A percentile compares a stretch with the other conserved stretches of the same genome.
phyloP scores from a whole-genome alignment of 1,140 invertebrate species.

The Penaeus indicus region DNA sequence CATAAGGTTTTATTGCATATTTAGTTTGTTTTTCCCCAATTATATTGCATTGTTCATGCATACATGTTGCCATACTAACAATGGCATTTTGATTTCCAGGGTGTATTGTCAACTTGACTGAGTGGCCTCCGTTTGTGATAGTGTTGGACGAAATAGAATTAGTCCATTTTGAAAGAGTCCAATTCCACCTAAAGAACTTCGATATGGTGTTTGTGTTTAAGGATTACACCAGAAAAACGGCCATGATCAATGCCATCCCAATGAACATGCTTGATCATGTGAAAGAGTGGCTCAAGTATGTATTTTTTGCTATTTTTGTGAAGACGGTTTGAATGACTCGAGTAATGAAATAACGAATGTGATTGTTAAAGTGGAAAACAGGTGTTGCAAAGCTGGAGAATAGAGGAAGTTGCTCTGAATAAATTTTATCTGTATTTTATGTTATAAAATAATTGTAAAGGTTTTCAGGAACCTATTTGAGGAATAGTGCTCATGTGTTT shows the following conservation, averaged over 20 bases:
- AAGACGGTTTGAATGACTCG: too few relatives aligned
- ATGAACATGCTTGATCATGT: slow-evolving; percentile 99
- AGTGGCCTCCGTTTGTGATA: slow-evolving; percentile 99
- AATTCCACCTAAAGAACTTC: slow-evolving; percentile 99
- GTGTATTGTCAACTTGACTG: slow-evolving; percentile 92
- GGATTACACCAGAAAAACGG: slow-evolving; percentile 93
- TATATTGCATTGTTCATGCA: too few relatives aligned
- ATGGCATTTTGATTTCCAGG: slow-evolving; percentile 20
- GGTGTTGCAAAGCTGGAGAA: too few relatives aligned
- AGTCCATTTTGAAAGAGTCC: slow-evolving; percentile 98
- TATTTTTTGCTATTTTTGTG: slow-evolving; percentile 64
- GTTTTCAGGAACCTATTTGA: background rate
- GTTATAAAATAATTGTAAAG: too few relatives aligned
- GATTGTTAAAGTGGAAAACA: too few relatives aligned
- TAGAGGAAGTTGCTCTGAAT: too few relatives aligned
- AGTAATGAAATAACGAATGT: too few relatives aligned
- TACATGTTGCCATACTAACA: too few relatives aligned
- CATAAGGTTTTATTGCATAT: too few relatives aligned
- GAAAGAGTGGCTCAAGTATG: slow-evolving; percentile 98
- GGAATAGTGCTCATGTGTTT: background rate
- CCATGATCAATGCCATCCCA: slow-evolving; percentile 97
- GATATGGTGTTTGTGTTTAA: slow-evolving; percentile 99
- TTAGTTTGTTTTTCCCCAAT: too few relatives aligned
- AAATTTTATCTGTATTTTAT: too few relatives aligned
- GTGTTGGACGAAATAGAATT: slow-evolving; percentile 97